Evolutionary conservation across 2,888 invertebrate genomes (phyloP), one percentile per base, ranked within the genome.

Genomic region (Polylopha cassiicola): DNA sequence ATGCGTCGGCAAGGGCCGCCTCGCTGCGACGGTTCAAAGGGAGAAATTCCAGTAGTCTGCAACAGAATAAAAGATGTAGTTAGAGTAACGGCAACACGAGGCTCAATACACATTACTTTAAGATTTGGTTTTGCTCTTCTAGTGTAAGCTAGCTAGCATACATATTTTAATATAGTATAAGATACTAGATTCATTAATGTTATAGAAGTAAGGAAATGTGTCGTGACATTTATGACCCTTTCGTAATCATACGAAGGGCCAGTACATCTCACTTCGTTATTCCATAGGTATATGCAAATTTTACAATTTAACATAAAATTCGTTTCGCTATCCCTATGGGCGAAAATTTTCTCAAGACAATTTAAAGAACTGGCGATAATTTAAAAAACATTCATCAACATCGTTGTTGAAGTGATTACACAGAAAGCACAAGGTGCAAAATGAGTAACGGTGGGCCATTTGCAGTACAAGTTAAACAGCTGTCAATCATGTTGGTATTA

Each of bases 11-110:
- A 76, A 97, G 92, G 74, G 93, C 91, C 61, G 95, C 95, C 79
- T 95, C 95, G 64, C 94, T 95, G 70, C 97, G 92, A 69, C 97
- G 97, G 82, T 96, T 97, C 64, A 93, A 89, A 50, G 98, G 98
- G 72, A 98, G 92, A 86, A 97, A 95, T 80, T 97, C 97, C 91
- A 95, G 90, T 70, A 96, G 81, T 73, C 95, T 95, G 60, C 49
- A 55, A 9, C 4, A n/a, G n/a, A 30, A 3, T 4, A 6, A 9
- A 4, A 18, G 7, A 18, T 18, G 7, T 18, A 18, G 7, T 18
- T 18, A 18, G 18, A 5, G 7, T 18, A 7, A 5, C 7, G 18
- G 7, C 4, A 18, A 18, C 18, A 18, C 4, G 7, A 18, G 7
- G 18, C 18, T 7, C 4, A 4, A 18, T 7, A 18, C 18, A 18